Conservation (phyloP, 2,797 vertebrate species). For the Vipera latastei region DNA sequence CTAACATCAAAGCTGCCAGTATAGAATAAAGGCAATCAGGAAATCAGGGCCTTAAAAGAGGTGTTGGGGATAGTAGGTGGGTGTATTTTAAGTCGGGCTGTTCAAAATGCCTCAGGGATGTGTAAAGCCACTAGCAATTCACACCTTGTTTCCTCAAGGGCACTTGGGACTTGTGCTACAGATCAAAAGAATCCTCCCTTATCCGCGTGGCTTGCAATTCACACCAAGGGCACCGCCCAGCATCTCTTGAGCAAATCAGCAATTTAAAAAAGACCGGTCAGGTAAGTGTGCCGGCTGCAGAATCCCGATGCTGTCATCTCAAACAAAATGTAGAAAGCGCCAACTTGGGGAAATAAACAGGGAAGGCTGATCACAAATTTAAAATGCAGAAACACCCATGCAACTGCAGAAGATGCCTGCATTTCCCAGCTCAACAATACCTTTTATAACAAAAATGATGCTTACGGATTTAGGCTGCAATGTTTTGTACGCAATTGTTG, state of each 20-base stretch:
- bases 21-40: conserved; percentile 22
- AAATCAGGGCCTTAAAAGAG: conserved; percentile 22
- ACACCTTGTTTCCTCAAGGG: neutral
- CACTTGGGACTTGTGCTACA: conserved; percentile 8
- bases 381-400: neutral
- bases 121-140: conserved; percentile 9
- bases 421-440: neutral
- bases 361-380: neutral
- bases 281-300: neutral
- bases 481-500: neutral
- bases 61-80: neutral
- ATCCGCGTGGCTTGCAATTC: neutral
- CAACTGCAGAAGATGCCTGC: neutral
- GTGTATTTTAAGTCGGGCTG: neutral
- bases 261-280: neutral
- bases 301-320: neutral
- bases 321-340: neutral
- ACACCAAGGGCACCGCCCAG: accelerated
- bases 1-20: conserved; percentile 22
- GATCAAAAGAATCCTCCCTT: conserved; percentile 16
- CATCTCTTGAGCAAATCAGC: neutral
- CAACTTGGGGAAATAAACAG: neutral
- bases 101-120: neutral
- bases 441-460: neutral
- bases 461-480: too few relatives aligned